phyloP scores from a whole-genome alignment of 2,888 invertebrate species.

The Venusia cambrica region DNA sequence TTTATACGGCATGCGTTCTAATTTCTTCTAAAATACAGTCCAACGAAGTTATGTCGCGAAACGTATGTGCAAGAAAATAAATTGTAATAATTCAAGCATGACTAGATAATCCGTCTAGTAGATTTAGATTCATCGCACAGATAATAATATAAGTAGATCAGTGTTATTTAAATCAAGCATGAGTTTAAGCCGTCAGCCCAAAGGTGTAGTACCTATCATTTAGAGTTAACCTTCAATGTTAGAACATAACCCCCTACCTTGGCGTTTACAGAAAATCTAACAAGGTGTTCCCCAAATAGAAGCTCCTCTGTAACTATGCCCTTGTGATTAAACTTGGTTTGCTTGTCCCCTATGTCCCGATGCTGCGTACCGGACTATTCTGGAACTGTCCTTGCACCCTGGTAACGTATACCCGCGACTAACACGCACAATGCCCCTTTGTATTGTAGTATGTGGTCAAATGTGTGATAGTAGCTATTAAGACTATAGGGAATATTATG shows the following conservation, averaged over 20 bases:
- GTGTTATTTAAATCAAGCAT: constrained; percentile 51
- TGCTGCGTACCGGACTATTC: constrained; percentile 59
- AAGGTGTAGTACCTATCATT: constrained; percentile 73
- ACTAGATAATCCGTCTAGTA: constrained; percentile 10
- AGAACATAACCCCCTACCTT: constrained; percentile 73
- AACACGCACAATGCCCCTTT: constrained; percentile 49
- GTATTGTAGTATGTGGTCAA: constrained; percentile 96
- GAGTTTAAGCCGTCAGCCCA: constrained; percentile 55
- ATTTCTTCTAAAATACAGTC: background rate
- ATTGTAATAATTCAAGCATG: constrained; percentile 18
- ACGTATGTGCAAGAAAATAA: background rate
- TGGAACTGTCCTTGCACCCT: constrained; percentile 47
- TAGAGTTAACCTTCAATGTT: constrained; percentile 49
- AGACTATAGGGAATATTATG: constrained; percentile 99
- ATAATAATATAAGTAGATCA: constrained; percentile 30
- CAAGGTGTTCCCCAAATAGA: constrained; percentile 34
- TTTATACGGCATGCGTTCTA: background rate
- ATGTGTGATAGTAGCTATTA: constrained; percentile 99
- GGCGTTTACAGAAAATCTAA: constrained; percentile 62
- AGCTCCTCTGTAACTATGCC: constrained; percentile 37
- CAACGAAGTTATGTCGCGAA: background rate
- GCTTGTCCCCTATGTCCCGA: constrained; percentile 76
- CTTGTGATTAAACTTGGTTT: constrained; percentile 66
- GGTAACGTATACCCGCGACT: constrained; percentile 41
- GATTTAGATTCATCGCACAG: constrained; percentile 22